phyloP scores from a whole-genome alignment of 2,797 vertebrate genomes.

The Coccyzus lansbergi region DNA sequence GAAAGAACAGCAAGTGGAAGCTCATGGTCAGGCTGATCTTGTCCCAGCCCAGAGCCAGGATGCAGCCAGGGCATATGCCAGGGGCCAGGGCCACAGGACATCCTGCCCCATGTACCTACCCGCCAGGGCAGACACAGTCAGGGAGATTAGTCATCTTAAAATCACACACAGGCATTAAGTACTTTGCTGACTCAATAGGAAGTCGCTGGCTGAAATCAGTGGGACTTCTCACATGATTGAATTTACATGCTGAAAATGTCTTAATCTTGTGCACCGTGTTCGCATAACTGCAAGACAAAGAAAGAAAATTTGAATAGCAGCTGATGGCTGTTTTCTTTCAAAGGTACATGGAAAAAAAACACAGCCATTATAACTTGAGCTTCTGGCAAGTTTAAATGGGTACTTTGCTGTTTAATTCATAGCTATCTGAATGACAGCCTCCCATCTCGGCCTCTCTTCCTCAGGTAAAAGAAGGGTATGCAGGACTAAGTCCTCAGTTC shows the following conservation, averaged over 20 bases:
- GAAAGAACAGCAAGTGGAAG: not conserved
- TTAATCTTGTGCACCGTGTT: not conserved
- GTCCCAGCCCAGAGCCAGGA: not conserved
- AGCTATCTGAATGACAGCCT: not conserved
- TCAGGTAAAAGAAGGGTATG: not conserved
- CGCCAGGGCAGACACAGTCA: not conserved
- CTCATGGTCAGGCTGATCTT: rapidly evolving
- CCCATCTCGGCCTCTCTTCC: not conserved
- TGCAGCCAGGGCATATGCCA: not conserved
- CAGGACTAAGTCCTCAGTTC: not conserved
- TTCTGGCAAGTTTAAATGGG: not conserved
- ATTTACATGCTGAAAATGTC: not conserved
- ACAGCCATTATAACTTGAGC: not conserved
- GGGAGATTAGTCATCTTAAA: conserved; percentile 13
- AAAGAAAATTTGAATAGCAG: not conserved
- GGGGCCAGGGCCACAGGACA: not conserved
- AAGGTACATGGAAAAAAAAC: not conserved
- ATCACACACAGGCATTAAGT: not conserved
- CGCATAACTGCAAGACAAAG: not conserved
- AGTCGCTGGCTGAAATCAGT: conserved; percentile 22
- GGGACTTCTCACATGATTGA: conserved; percentile 2
- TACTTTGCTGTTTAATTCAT: not conserved
- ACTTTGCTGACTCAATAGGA: conserved; percentile 55
- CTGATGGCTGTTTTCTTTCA: not conserved
- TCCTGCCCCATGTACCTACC: not conserved